A percentile compares a stretch with the other conserved stretches of the same genome.
These are phyloP conservation scores for Conistra vaccinii DNA, from an alignment of 2,888 invertebrate species.

Conservation along the genomic window DNA sequence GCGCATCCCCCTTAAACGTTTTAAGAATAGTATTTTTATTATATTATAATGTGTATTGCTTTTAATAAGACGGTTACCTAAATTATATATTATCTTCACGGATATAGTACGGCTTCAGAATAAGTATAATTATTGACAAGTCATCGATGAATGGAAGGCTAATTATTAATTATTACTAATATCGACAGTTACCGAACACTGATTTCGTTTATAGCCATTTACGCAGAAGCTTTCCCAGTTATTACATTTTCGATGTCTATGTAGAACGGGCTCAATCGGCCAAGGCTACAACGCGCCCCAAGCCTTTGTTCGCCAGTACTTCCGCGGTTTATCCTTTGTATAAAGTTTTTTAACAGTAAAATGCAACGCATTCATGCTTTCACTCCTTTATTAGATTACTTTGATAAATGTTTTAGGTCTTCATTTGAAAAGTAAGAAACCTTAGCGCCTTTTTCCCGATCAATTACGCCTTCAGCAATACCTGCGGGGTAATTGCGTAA, in stretches of 20 bases:
- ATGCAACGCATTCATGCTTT: conserved; percentile 45
- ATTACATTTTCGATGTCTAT: conserved; percentile 76
- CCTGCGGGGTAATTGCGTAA: no score
- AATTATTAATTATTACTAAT: conserved; percentile 15
- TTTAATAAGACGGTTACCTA: not conserved
- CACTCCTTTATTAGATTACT: conserved; percentile 44
- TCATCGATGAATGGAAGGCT: conserved; percentile 17
- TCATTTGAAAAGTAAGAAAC: conserved; percentile 17
- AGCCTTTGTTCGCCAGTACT: conserved; percentile 82
- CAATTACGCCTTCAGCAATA: not conserved
- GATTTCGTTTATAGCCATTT: conserved; percentile 66
- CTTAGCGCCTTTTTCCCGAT: not conserved
- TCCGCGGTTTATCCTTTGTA: conserved; percentile 78
- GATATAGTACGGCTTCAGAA: not conserved
- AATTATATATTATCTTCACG: not conserved
- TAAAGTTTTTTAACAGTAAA: conserved; percentile 70
- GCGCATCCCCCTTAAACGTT: no score
- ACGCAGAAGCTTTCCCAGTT: conserved; percentile 72
- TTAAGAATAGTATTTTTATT: not conserved
- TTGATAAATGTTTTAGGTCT: conserved; percentile 28
- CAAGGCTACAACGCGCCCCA: conserved; percentile 87
- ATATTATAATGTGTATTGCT: not conserved
- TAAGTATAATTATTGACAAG: not conserved
- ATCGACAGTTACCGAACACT: conserved; percentile 17
- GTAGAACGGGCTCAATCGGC: conserved; percentile 76